Evolutionary conservation across 2,888 invertebrate genomes (phyloP), one percentile per base, ranked within the genome.

Genomic region (Exocentrus adspersus): DNA sequence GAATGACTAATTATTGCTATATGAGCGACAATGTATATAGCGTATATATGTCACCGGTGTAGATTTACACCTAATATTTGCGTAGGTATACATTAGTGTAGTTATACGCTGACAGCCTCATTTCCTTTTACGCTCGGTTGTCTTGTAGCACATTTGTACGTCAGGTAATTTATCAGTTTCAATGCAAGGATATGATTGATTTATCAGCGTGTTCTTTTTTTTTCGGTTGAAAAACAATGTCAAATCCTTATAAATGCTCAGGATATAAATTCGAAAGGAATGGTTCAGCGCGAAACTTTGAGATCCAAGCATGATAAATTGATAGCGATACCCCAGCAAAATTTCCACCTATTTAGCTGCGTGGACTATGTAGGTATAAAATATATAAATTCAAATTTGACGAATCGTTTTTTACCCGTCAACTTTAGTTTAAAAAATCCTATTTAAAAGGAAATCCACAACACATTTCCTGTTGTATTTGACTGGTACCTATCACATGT

Each of bases 281-380:
- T 54, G 45, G 41, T 54, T 42, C 43, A 14, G 42, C 12, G 3
- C 41, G 24, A 16, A 42, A 24, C 17, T 43, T 43, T 42, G 28
- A 9, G 45, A 28, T 24, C 43, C 14, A 17, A 19, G 3, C 12
- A 43, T 54, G 54, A 54, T 54, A 43, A 54, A 54, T 54, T 17
- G 54, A 30, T 28, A 28, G 16, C 54, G 54, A 54, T 43, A 54
- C 43, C 43, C 54, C 20, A 57, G 60, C 37, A 45, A 52, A 60
- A 60, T 60, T 60, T 52, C 60, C 52, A 45, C 52, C 42, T 60
- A 60, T 60, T 60, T 60, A 60, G 52, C 60, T 42, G 52, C 52
- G 42, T 52, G 41, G 52, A 52, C 52, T 45, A 52, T 45, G 52
- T 53, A 60, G 45, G 45, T 52, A 60, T 52, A 52, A 45, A 52